Percentiles rank a stretch among this genome's conserved stretches.
phyloP scores from a whole-genome alignment of 64 coral and sea anemone genomes.

The Pocillopora damicornis region DNA sequence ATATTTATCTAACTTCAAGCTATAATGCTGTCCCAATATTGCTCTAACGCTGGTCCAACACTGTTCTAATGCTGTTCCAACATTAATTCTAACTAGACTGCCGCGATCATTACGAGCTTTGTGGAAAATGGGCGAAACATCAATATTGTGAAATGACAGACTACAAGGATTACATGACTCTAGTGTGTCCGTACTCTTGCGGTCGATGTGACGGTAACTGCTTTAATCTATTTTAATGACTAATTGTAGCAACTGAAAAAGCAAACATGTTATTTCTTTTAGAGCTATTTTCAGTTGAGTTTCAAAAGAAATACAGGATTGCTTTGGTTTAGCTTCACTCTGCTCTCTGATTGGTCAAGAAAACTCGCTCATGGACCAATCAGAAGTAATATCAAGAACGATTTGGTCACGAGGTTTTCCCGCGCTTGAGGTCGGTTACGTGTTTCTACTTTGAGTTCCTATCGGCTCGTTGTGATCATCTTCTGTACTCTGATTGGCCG shows the following conservation, averaged over 20 bases:
- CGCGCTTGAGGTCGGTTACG: no score
- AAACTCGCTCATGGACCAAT: no score
- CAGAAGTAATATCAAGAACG: no score
- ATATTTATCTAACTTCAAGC: background rate
- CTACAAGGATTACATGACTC: slow-evolving; percentile 62
- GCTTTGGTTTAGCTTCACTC: background rate
- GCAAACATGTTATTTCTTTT: background rate
- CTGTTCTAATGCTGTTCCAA: slow-evolving; percentile 27
- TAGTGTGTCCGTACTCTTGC: slow-evolving; percentile 60
- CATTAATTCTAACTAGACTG: slow-evolving; percentile 45
- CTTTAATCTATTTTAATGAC: background rate
- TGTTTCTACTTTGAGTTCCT: no score
- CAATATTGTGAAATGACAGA: slow-evolving; percentile 31
- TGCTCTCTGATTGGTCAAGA: no score
- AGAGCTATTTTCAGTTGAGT: no score
- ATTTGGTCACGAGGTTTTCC: no score
- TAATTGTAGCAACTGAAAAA: background rate
- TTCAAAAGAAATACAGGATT: no score
- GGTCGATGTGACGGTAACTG: slow-evolving; percentile 46
- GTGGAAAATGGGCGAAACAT: slow-evolving; percentile 39
- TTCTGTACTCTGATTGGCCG: no score
- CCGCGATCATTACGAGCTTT: slow-evolving; percentile 51
- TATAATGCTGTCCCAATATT: background rate
- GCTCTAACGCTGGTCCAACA: background rate
- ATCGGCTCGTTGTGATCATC: no score